Base-by-base conservation (phyloP, 2,113 vertebrate genomes). In the Percina caprodes region DNA sequence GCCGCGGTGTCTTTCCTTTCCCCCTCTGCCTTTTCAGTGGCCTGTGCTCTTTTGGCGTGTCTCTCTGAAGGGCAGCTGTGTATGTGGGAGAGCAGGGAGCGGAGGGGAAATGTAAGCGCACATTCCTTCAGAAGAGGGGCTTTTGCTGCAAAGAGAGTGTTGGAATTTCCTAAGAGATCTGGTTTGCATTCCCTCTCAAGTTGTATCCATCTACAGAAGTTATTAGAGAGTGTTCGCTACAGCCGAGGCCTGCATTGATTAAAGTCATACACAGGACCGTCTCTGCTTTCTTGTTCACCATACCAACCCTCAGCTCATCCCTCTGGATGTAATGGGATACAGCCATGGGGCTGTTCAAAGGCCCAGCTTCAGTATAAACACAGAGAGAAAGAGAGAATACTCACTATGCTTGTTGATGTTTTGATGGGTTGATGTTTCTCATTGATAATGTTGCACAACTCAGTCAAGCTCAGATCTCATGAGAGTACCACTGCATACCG, bases 81-180 rank as follows among this genome's bases (percentile, higher is more conserved):
- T 92, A 83, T 88, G 90, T 86, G 89, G 69, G 91, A 92, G 91
- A 87, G 67, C 45, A 70, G 84, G 86, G 82, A 89, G 76, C 65
- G 18, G 80, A 89, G 87, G 86, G 86, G 89, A 94, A 93, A 93
- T 90, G 86, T 91, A 86, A 83, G 67, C 77, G 33, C 89, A 85
- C 94, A 94, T 95, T 95, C 93, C 91, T 90, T 77, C 74, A 88
- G 85, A 88, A 83, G 89, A 88, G 74, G 77, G 88, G 82, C 86
- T 92, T 89, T 93, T 84, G 79, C 83, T 88, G 86, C 83, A 80
- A 86, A 86, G 48, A 72, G 30, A 82, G 73, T 65, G 3, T 74
- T 42, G 89, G 89, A 92, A 92, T 94, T 92, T 93, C 83, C 70
- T 46, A 79, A 91, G 87, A 68, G 88, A 88, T 94, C 90, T 94